phyloP scores from a whole-genome alignment of 2,888 invertebrate genomes.

The Tricholauxania praeusta region DNA sequence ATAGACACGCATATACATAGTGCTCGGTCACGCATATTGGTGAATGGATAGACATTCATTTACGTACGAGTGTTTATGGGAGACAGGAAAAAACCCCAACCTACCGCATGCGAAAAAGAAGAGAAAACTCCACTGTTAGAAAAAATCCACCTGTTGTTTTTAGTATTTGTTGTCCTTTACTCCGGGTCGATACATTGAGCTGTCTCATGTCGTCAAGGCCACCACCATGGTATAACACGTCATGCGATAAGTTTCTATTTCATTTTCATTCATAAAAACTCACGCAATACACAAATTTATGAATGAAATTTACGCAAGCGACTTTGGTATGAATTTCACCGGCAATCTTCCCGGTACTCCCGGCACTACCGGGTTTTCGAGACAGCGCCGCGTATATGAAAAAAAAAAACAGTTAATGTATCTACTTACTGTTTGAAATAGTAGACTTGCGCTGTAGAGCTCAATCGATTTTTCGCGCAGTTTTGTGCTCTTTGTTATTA shows the following conservation, averaged over 20 bases:
- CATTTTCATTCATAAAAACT: conserved; percentile 57
- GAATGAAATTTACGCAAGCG: conserved; percentile 55
- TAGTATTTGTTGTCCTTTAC: background rate
- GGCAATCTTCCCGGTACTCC: conserved; percentile 46
- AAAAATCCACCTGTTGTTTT: conserved; percentile 11
- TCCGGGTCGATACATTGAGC: background rate
- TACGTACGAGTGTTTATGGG: too few species aligned
- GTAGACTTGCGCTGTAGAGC: conserved; percentile 48
- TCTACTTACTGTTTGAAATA: background rate
- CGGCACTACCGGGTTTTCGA: conserved; percentile 39
- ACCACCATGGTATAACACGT: too few species aligned
- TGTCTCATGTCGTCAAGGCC: background rate
- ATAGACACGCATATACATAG: too few species aligned
- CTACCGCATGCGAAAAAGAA: too few species aligned
- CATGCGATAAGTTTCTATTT: conserved; percentile 23
- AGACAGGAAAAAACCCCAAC: too few species aligned
- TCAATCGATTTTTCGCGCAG: conserved; percentile 50
- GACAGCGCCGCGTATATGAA: conserved; percentile 25
- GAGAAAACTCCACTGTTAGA: too few species aligned
- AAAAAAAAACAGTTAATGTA: background rate
- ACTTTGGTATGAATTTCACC: conserved; percentile 1
- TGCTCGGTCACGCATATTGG: too few species aligned
- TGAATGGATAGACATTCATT: too few species aligned
- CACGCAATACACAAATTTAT: conserved; percentile 39
- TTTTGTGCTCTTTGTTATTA: conserved; percentile 31